A percentile compares a stretch with the other conserved stretches of the same genome.
Evolutionary conservation across 2,113 vertebrate genomes (phyloP).

Genomic region (Dromaius novaehollandiae): DNA sequence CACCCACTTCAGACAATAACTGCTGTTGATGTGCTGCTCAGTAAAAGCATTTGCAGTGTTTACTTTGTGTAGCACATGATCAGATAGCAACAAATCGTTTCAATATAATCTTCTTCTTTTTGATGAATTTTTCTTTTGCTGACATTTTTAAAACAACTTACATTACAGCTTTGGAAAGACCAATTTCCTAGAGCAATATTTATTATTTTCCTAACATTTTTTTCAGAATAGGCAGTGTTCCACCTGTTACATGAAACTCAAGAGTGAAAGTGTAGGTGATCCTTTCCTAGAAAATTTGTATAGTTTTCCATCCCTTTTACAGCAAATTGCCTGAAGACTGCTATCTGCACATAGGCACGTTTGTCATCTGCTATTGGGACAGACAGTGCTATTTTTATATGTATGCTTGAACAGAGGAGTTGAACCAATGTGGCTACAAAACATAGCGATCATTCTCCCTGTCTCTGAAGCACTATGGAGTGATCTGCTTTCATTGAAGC

Average conservation of each 20-base stretch:
- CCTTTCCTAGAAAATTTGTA: background rate
- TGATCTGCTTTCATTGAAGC: background rate
- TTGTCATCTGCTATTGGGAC: background rate
- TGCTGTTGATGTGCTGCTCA: background rate
- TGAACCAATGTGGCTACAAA: background rate
- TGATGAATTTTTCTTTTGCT: background rate
- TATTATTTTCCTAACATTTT: background rate
- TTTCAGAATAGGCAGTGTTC: accelerated
- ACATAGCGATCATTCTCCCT: background rate
- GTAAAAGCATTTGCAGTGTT: conserved; percentile 21
- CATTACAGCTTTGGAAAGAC: background rate
- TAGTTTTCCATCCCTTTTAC: background rate
- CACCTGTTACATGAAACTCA: background rate
- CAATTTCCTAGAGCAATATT: background rate
- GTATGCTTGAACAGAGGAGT: background rate
- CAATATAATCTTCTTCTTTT: background rate
- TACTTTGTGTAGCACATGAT: background rate
- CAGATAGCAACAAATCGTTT: background rate
- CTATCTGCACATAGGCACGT: background rate
- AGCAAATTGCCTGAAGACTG: background rate
- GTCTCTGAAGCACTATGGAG: background rate
- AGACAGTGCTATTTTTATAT: conserved; percentile 34
- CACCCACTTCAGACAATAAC: background rate
- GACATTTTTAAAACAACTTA: background rate
- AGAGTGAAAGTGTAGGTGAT: background rate